These are phyloP conservation scores for Borostomias antarcticus DNA, from an alignment of 2,797 vertebrate species.

Conservation along the genomic window DNA sequence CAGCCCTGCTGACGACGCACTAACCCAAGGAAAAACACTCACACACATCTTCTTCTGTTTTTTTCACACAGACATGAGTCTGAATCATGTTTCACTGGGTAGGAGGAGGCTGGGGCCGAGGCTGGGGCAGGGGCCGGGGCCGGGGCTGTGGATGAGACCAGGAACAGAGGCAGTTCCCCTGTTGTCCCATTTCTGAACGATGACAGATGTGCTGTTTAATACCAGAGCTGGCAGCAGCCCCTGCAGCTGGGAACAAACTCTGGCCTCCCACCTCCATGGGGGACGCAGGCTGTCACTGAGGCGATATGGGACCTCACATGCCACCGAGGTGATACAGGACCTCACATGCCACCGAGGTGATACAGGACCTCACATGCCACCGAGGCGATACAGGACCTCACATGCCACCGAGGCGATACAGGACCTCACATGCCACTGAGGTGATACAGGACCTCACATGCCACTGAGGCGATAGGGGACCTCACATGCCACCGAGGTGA, in stretches of 20 bases:
- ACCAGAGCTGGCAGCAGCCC: slow-evolving; percentile 56
- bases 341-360: neutral
- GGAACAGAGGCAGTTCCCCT: slow-evolving; percentile 21
- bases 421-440: neutral
- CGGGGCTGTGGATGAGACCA: neutral
- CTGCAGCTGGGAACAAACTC: slow-evolving; percentile 52
- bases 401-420: too few species aligned
- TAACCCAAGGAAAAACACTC: slow-evolving; percentile 31
- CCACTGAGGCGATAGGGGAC: neutral
- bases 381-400: neutral
- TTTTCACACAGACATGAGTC: slow-evolving; percentile 30
- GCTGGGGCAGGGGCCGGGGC: neutral
- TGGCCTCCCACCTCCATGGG: slow-evolving; percentile 46
- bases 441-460: neutral
- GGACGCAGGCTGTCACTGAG: slow-evolving; percentile 24
- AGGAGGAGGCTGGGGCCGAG: neutral
- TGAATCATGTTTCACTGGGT: slow-evolving; percentile 29
- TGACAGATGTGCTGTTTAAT: slow-evolving; percentile 72
- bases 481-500: neutral
- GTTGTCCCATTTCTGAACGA: slow-evolving; percentile 41
- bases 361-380: neutral
- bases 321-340: neutral
- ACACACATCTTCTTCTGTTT: neutral
- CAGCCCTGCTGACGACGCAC: slow-evolving; percentile 23
- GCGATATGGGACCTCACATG: slow-evolving; percentile 40